A percentile compares a stretch with the other conserved stretches of the same genome.
Conservation (phyloP, 1,140 invertebrate genomes). For the Anthonomus grandis region DNA sequence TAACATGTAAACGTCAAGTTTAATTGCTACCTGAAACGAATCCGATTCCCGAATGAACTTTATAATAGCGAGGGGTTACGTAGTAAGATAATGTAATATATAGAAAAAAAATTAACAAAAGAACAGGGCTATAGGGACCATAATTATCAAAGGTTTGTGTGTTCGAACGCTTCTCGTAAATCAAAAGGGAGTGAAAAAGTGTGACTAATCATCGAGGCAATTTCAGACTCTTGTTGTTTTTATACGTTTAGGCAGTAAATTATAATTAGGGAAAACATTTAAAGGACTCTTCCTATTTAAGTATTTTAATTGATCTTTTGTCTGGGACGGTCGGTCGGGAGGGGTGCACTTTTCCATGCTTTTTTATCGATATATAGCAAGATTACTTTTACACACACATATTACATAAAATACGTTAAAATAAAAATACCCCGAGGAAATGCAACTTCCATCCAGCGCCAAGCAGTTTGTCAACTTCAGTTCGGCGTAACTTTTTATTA, state of each 20-base stretch:
- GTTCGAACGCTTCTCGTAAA: slow-evolving; percentile 15
- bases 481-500: too few relatives aligned
- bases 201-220: slow-evolving; percentile 19
- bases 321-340: too few relatives aligned
- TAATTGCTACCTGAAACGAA: slow-evolving; percentile 27
- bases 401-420: too few relatives aligned
- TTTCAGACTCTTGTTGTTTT: slow-evolving; percentile 22
- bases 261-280: slow-evolving; percentile 11
- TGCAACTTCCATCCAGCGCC: too few relatives aligned
- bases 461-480: too few relatives aligned
- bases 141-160: slow-evolving; percentile 16
- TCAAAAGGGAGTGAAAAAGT: slow-evolving; percentile 11
- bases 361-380: too few relatives aligned
- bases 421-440: too few relatives aligned
- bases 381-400: too few relatives aligned
- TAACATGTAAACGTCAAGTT: slow-evolving; percentile 21
- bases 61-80: slow-evolving; percentile 12
- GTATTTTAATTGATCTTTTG: too few relatives aligned
- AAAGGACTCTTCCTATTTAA: too few relatives aligned
- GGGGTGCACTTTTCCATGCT: too few relatives aligned
- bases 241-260: slow-evolving; percentile 16
- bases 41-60: slow-evolving; percentile 21
- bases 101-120: slow-evolving; percentile 17
- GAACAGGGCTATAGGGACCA: slow-evolving; percentile 10
- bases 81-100: slow-evolving; percentile 19